These are phyloP conservation scores for Steinernema khuongi DNA, from an alignment of 1,140 invertebrate genomes.

Conservation along the genomic window DNA sequence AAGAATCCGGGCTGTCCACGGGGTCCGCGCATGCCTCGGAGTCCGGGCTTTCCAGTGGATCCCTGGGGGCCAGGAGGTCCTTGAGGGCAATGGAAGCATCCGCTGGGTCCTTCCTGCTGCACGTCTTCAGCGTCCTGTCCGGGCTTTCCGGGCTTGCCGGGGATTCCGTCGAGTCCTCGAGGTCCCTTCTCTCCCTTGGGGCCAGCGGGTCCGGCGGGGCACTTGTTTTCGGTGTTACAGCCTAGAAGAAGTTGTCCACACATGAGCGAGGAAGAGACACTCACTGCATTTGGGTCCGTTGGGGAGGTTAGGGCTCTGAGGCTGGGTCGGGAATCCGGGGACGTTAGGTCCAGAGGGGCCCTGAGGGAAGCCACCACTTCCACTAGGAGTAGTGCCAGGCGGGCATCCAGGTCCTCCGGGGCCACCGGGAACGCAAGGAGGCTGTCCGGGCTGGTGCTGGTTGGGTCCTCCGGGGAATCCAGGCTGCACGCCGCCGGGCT, in stretches of 20 bases:
- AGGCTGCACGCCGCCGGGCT: background rate
- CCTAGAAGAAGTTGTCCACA: slow-evolving; percentile 16
- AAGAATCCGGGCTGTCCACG: slow-evolving; percentile 30
- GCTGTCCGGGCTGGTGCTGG: slow-evolving; percentile 10
- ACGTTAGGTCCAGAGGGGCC: background rate
- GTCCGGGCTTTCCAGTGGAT: slow-evolving; percentile 28
- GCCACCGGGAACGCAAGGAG: slow-evolving; percentile 16
- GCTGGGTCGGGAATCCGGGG: slow-evolving; percentile 18
- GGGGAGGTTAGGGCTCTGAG: slow-evolving; percentile 23
- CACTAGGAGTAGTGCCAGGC: no score
- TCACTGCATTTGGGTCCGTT: slow-evolving; percentile 21
- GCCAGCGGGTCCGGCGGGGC: slow-evolving; percentile 40
- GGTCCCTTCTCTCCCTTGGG: slow-evolving; percentile 35
- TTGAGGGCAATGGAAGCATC: slow-evolving; percentile 38
- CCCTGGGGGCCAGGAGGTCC: slow-evolving; percentile 36
- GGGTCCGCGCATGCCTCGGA: slow-evolving; percentile 37
- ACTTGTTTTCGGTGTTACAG: slow-evolving; percentile 37
- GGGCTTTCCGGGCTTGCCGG: slow-evolving; percentile 33
- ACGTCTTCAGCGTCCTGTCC: slow-evolving; percentile 35
- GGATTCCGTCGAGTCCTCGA: slow-evolving; percentile 34
- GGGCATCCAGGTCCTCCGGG: slow-evolving; percentile 21
- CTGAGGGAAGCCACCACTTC: no score
- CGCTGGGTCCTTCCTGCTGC: slow-evolving; percentile 27
- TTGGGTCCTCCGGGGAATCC: background rate
- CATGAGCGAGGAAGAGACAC: background rate